Base-by-base conservation (phyloP, 2,888 invertebrate species). In the Drosophila neotestacea region DNA sequence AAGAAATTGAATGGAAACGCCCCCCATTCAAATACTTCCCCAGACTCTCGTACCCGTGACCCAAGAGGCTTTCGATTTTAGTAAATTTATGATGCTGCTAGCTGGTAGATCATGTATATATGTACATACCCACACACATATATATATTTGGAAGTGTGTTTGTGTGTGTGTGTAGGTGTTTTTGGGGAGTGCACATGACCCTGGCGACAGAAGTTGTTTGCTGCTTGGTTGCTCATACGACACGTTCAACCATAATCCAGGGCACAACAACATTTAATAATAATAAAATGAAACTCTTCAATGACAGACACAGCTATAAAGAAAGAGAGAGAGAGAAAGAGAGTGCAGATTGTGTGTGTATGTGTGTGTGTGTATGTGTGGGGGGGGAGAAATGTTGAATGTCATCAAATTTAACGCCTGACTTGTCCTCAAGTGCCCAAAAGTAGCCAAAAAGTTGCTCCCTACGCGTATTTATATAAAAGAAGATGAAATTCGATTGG, bases 401-500 rank as follows among this genome's bases (percentile, higher is more conserved):
- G 70, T 72, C 79, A 82, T 81, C 85, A 85, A 85, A 82, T 82
- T 85, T 81, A 81, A 55, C 85, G 82, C 82, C 73, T 62, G 79
- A 85, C 63, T 85, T 71, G 77, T 42, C 54, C 51, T 64, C 79
- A 76, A 82, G 78, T 73, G 81, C 70, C 70, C 70, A 50, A 70
- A 75, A 67, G 61, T 66, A 59, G 55, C 58, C 68, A 47, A 65
- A 64, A 73, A 64, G 28, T 41, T n/a, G n/a, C n/a, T 46, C 30
- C 34, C 16, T 1, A 48, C 16, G 30, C 41, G 52, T 59, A 47
- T 47, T 60, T 28, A 61, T 54, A 36, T 52, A 11, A 10, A 10
- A 32, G 5, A 28, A 39, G 11, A 16, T 48, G 38, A 59, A 59
- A 47, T 47, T 38, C 46, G 28, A 46, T 46, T 28, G 56, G 4